Evolutionary conservation across 2,888 invertebrate genomes (phyloP).

Genomic region (Lasioglossum calceatum): DNA sequence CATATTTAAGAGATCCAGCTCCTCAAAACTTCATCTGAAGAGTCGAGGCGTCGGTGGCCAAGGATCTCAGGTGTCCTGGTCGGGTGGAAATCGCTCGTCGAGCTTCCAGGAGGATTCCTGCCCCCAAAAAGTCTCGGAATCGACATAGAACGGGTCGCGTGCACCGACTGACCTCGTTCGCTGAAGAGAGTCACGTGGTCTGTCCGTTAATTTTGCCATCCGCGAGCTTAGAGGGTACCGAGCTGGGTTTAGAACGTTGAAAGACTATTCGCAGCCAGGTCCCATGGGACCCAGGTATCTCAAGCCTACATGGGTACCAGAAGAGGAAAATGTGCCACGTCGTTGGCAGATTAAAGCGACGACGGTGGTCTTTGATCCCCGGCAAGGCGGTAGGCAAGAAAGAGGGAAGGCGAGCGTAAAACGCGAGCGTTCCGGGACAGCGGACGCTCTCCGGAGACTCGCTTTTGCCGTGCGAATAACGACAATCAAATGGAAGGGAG

Average conservation of each 20-base stretch:
- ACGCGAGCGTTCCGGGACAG: slow-evolving; percentile 23
- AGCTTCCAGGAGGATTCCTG: slow-evolving; percentile 27
- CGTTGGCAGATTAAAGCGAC: slow-evolving; percentile 75
- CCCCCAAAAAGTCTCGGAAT: slow-evolving; percentile 62
- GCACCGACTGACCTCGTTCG: slow-evolving; percentile 67
- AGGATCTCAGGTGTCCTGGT: slow-evolving; percentile 27
- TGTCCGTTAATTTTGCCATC: slow-evolving; percentile 61
- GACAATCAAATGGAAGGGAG: slow-evolving; percentile 13
- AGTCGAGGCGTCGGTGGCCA: not conserved
- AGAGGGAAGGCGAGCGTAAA: slow-evolving; percentile 43
- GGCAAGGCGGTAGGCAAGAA: slow-evolving; percentile 40
- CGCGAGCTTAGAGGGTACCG: not conserved
- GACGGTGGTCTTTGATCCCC: slow-evolving; percentile 71
- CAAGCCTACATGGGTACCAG: not conserved
- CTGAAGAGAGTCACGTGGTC: slow-evolving; percentile 65
- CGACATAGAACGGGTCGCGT: slow-evolving; percentile 67
- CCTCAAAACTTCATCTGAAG: not conserved
- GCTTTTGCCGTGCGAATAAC: slow-evolving; percentile 42
- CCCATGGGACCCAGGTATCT: slow-evolving; percentile 1
- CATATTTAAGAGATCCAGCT: not conserved
- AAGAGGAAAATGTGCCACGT: slow-evolving; percentile 39
- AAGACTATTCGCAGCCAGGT: slow-evolving; percentile 9
- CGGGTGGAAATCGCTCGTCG: slow-evolving; percentile 25
- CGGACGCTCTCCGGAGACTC: slow-evolving; percentile 29
- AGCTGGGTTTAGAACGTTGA: not conserved